These are phyloP conservation scores for Diacarnus erythraeanus DNA, from an alignment of 37 sponge, comb jelly and placozoan genomes.

Conservation along the genomic window DNA sequence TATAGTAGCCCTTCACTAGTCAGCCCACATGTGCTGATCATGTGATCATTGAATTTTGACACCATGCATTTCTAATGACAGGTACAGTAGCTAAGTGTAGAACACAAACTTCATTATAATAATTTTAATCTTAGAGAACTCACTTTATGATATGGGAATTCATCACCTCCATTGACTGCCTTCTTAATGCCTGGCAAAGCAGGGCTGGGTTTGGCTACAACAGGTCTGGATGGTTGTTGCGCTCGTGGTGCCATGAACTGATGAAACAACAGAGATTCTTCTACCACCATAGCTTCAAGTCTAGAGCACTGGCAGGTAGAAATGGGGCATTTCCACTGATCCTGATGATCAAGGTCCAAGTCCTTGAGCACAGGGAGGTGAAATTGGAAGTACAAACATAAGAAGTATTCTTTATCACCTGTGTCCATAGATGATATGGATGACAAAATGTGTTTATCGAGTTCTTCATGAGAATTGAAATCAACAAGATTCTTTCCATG, in stretches of 20 bases:
- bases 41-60: too few relatives aligned
- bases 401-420: conserved; percentile 5
- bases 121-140: too few relatives aligned
- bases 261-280: background rate
- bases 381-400: conserved; percentile 27
- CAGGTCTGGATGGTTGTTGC: too few relatives aligned
- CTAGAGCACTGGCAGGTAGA: background rate
- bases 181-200: too few relatives aligned
- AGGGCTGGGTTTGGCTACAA: too few relatives aligned
- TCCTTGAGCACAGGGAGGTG: conserved; percentile 7
- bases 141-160: too few relatives aligned
- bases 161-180: too few relatives aligned
- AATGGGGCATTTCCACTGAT: background rate
- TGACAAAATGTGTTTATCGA: conserved; percentile 7
- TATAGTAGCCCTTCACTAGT: too few relatives aligned
- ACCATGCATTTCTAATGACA: too few relatives aligned
- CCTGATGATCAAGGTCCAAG: background rate
- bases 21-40: too few relatives aligned
- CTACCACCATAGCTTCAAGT: background rate
- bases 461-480: conserved; percentile 10
- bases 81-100: too few relatives aligned
- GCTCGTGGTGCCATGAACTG: background rate
- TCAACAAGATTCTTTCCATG: background rate
- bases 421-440: background rate
- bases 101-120: too few relatives aligned